Percentiles rank a stretch among this genome's conserved stretches.
These are phyloP conservation scores for Leptinotarsa rubiginosa DNA, from an alignment of 2,888 invertebrate species.

Conservation along the genomic window DNA sequence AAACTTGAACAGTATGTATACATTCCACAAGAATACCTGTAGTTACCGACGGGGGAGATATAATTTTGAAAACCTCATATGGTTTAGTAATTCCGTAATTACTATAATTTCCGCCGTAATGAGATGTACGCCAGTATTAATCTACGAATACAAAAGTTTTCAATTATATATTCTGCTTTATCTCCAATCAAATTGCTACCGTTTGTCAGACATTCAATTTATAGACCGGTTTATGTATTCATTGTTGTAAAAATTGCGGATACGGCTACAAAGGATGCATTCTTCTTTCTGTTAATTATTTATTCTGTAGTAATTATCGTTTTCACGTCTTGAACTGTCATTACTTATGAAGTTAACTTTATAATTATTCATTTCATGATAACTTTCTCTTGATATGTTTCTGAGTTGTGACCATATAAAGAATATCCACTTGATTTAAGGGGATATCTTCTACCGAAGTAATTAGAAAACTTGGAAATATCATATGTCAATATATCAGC, in stretches of 20 bases:
- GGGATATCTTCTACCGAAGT: not conserved
- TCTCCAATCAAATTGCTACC: conserved; percentile 23
- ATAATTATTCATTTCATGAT: not conserved
- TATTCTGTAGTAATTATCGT: not conserved
- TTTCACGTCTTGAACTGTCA: not conserved
- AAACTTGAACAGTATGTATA: conserved; percentile 21
- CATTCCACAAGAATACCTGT: conserved; percentile 25
- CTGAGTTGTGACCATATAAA: not conserved
- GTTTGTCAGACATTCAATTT: conserved; percentile 15
- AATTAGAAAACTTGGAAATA: not conserved
- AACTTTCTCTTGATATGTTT: not conserved
- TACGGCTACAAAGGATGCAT: not conserved
- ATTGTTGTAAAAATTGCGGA: not conserved
- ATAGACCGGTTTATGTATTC: not conserved
- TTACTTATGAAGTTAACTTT: not conserved
- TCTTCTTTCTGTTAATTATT: not conserved
- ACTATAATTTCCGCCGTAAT: conserved; percentile 20
- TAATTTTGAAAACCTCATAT: conserved; percentile 30
- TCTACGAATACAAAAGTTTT: conserved; percentile 21
- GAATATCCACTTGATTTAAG: not conserved
- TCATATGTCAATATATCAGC: not conserved
- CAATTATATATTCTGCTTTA: conserved; percentile 17
- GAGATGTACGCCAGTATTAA: not conserved
- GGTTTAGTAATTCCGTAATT: conserved; percentile 22
- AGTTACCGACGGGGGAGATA: conserved; percentile 23